phyloP scores from a whole-genome alignment of 2,113 vertebrate genomes.

The Tiliqua scincoides region DNA sequence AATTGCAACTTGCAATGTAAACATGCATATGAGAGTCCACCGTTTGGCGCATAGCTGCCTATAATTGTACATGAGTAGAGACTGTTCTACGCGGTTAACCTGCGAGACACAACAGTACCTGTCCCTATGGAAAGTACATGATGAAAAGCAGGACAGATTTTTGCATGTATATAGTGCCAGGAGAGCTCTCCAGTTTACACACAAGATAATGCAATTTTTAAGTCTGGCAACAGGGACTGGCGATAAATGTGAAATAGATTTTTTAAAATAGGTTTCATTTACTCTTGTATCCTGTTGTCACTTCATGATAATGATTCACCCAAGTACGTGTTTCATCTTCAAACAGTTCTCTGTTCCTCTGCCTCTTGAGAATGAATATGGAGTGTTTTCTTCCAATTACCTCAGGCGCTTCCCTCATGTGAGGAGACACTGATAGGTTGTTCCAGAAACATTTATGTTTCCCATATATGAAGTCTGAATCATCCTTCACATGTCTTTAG shows the following conservation, averaged over 20 bases:
- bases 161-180: background rate
- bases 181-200: background rate
- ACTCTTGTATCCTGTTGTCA: background rate
- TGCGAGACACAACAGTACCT: background rate
- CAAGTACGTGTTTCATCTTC: background rate
- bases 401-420: background rate
- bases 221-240: background rate
- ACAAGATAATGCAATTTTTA: background rate
- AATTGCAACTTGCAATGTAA: slow-evolving; percentile 8
- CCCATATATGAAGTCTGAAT: background rate
- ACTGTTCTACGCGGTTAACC: background rate
- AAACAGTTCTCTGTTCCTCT: background rate
- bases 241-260: background rate
- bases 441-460: background rate
- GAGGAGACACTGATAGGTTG: background rate
- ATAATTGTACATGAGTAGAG: background rate
- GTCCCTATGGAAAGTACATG: background rate
- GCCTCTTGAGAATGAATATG: background rate
- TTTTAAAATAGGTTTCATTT: background rate
- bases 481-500: background rate
- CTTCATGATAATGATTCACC: background rate
- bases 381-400: background rate
- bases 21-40: background rate
- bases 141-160: background rate
- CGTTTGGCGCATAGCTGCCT: background rate